phyloP scores from a whole-genome alignment of 2,797 vertebrate species.

The Molossus molossus region DNA sequence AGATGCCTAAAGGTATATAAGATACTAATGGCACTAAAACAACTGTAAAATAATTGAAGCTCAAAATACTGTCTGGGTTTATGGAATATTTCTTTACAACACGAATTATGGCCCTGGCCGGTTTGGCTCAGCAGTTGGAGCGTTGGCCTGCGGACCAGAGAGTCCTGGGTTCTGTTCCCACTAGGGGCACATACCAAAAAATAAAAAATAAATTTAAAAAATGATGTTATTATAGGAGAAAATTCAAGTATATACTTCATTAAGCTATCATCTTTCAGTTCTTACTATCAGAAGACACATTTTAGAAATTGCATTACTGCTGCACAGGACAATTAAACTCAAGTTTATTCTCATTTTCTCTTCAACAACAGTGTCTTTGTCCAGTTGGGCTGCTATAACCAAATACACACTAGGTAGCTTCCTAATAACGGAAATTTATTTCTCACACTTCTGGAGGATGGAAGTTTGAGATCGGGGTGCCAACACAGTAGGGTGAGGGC shows the following conservation, averaged over 20 bases:
- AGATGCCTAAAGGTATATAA: constrained; percentile 21
- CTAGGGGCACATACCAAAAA: too few species aligned
- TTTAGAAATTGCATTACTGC: constrained; percentile 50
- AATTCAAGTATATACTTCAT: constrained; percentile 63
- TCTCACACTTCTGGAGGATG: neutral
- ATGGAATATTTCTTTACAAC: too few species aligned
- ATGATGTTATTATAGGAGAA: constrained; percentile 4
- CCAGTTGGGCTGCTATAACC: neutral
- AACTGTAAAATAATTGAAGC: constrained; percentile 15
- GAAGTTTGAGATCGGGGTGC: neutral
- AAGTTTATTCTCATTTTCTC: constrained; percentile 18
- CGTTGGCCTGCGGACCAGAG: too few species aligned
- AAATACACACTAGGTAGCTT: neutral
- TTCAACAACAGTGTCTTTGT: neutral
- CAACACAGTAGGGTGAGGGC: neutral
- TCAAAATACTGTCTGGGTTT: constrained; percentile 17
- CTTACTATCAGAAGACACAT: neutral
- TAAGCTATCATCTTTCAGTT: constrained; percentile 35
- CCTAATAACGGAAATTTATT: constrained; percentile 5
- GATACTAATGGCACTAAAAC: neutral
- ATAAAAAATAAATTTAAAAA: too few species aligned
- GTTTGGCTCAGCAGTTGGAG: too few species aligned
- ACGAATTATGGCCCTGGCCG: too few species aligned
- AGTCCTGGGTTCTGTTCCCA: too few species aligned
- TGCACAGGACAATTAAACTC: constrained; percentile 18